Evolutionary conservation across 2,888 invertebrate species (phyloP).

Genomic region (Smittia sp.): DNA sequence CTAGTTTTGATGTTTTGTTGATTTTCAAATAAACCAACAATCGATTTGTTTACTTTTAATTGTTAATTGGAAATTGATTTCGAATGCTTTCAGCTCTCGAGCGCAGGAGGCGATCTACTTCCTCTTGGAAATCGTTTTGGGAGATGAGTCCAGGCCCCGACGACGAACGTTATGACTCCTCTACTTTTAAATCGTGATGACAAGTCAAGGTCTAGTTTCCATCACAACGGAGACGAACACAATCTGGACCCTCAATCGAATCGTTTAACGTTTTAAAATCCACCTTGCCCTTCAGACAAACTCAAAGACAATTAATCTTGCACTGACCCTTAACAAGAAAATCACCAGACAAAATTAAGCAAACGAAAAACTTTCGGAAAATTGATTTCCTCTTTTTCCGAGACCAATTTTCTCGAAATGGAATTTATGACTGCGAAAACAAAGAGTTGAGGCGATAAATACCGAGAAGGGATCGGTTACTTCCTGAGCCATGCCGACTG

Average conservation of each 20-base stretch:
- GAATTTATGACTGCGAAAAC: neutral
- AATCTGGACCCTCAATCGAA: no score
- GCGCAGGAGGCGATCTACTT: neutral
- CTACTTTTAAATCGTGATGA: no score
- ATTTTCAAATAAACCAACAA: slow-evolving; percentile 36
- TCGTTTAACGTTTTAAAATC: no score
- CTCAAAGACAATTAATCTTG: no score
- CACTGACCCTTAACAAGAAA: no score
- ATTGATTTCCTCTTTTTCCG: neutral
- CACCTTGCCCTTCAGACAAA: no score
- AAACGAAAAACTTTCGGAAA: neutral
- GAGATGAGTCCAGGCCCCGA: no score
- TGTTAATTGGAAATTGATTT: slow-evolving; percentile 37
- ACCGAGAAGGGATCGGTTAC: slow-evolving; percentile 10
- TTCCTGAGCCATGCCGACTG: neutral
- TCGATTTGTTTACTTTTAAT: slow-evolving; percentile 39
- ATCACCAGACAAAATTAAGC: neutral
- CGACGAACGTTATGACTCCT: no score
- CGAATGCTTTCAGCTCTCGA: slow-evolving; percentile 1
- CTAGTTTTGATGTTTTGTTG: slow-evolving; percentile 40
- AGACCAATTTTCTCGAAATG: neutral
- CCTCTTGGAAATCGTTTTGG: neutral
- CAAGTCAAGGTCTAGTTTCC: no score
- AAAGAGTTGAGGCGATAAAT: slow-evolving; percentile 1
- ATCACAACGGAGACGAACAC: no score